A percentile compares a stretch with the other conserved stretches of the same genome.
Conservation (phyloP, 2,113 vertebrate species). For the Ameiurus melas region DNA sequence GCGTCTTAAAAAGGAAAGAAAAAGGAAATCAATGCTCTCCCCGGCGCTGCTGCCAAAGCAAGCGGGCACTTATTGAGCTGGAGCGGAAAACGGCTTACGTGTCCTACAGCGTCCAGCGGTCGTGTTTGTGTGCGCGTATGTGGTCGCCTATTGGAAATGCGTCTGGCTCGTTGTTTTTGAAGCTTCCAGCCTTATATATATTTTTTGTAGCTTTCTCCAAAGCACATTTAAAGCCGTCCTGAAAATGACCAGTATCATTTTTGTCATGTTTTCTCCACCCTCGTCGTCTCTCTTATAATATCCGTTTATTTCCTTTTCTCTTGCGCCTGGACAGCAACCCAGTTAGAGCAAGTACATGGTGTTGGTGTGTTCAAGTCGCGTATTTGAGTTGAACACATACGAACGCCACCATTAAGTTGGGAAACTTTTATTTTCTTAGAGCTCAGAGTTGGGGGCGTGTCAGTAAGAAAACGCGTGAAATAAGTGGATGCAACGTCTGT, state of each 20-base stretch:
- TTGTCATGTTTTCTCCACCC: not conserved
- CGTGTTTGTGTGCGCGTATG: conserved; percentile 22
- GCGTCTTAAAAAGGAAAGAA: conserved; percentile 43
- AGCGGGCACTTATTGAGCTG: conserved; percentile 30
- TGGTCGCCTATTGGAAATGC: conserved; percentile 37
- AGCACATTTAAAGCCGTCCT: conserved; percentile 16
- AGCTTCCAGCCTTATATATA: not conserved
- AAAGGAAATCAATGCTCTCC: conserved; percentile 45
- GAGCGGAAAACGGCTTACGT: conserved; percentile 36
- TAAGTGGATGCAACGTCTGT: no score
- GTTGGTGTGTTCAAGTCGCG: no score
- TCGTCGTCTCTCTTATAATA: conserved; percentile 20
- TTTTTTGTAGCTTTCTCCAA: conserved; percentile 6
- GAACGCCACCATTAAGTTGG: no score
- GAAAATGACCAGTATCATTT: conserved; percentile 23
- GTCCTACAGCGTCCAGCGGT: conserved; percentile 16
- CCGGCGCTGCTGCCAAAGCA: conserved; percentile 34
- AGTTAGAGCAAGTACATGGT: no score
- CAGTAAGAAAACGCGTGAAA: no score
- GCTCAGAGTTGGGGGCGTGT: no score
- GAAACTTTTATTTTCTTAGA: no score
- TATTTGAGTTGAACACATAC: no score
- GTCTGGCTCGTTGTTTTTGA: conserved; percentile 6
- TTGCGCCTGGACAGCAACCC: not conserved
- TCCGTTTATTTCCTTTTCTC: conserved; percentile 6